A percentile compares a stretch with the other conserved stretches of the same genome.
These are phyloP conservation scores for Parazoanthus darwini DNA, from an alignment of 92 coral and sea anemone species.

Conservation along the genomic window DNA sequence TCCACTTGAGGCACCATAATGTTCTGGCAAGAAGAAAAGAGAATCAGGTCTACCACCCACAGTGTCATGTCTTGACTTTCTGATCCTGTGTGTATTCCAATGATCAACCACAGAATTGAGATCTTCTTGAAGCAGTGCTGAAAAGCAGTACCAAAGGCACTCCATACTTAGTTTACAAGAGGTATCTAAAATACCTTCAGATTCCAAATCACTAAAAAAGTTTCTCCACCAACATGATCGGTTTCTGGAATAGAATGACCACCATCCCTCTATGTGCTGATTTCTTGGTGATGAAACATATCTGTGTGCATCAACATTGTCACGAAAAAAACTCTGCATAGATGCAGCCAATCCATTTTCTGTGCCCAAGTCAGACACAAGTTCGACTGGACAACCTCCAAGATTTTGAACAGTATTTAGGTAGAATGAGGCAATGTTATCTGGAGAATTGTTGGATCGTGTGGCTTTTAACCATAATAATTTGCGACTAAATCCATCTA, in stretches of 20 bases:
- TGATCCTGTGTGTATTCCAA: constrained; percentile 54
- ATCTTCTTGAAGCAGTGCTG: constrained; percentile 38
- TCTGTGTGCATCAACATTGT: constrained; percentile 59
- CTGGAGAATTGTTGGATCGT: constrained; percentile 65
- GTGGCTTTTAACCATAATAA: constrained; percentile 56
- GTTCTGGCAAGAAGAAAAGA: constrained; percentile 43
- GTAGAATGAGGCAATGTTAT: constrained; percentile 52
- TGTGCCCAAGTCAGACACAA: constrained; percentile 72
- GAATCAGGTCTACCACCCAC: constrained; percentile 45
- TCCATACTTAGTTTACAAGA: constrained; percentile 46
- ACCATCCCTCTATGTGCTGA: constrained; percentile 71
- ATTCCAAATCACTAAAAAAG: constrained; percentile 53
- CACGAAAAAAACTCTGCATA: constrained; percentile 61
- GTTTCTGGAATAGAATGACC: constrained; percentile 62
- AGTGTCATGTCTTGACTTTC: constrained; percentile 47
- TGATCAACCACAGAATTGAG: constrained; percentile 44
- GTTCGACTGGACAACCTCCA: constrained; percentile 60
- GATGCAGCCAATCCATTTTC: constrained; percentile 68
- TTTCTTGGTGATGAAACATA: constrained; percentile 68
- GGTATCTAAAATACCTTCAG: constrained; percentile 39
- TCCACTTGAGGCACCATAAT: constrained; percentile 35
- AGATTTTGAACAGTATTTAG: constrained; percentile 46
- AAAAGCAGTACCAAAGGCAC: constrained; percentile 50
- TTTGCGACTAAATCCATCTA: constrained; percentile 60
- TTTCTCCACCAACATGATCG: constrained; percentile 54